Conservation (phyloP, 2,113 vertebrate species). For the Gymnarchus niloticus region DNA sequence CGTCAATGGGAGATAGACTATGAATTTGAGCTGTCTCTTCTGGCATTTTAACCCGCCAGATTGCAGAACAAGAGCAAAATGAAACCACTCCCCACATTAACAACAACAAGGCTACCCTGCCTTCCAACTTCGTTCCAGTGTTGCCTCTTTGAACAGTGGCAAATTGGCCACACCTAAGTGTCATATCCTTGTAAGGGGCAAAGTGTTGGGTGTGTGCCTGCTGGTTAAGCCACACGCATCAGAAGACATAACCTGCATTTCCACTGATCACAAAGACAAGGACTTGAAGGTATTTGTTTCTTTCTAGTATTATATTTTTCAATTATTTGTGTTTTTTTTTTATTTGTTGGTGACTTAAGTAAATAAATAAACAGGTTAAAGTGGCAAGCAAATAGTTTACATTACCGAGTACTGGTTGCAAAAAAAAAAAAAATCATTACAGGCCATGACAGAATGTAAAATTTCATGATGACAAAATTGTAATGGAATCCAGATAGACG, state of each 20-base stretch:
- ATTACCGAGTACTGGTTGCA: neutral
- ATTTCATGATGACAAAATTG: conserved; percentile 9
- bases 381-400: neutral
- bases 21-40: neutral
- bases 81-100: neutral
- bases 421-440: neutral
- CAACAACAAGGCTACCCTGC: neutral
- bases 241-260: neutral
- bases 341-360: neutral
- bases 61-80: neutral
- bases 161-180: neutral
- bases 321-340: neutral
- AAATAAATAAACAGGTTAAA: neutral
- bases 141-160: neutral
- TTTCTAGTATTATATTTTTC: neutral
- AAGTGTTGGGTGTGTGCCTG: neutral
- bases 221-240: neutral
- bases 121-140: no score
- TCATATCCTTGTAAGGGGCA: no score
- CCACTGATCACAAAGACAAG: neutral
- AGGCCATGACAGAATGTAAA: conserved; percentile 6
- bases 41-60: neutral
- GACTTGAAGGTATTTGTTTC: neutral
- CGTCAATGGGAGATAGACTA: no score
- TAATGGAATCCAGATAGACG: conserved; percentile 46